Evolutionary conservation across 2,888 invertebrate genomes (phyloP).

Genomic region (Spodoptera littoralis): DNA sequence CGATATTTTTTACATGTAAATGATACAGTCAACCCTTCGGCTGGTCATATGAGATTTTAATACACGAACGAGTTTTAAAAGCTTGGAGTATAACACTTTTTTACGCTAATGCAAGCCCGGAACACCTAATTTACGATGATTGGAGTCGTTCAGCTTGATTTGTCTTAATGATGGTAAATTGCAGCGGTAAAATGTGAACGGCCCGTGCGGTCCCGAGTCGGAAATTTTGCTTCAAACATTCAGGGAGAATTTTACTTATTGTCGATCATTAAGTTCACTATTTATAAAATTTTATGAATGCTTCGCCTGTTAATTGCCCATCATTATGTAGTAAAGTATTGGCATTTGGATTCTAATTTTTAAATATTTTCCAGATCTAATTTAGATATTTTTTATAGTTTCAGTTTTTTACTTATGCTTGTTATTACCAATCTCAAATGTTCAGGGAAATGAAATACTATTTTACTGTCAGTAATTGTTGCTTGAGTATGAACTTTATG

Average conservation of each 20-base stretch:
- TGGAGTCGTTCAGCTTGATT: conserved; percentile 80
- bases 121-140: conserved; percentile 84
- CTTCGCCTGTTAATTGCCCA: conserved; percentile 40
- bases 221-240: conserved; percentile 67
- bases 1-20: conserved; percentile 69
- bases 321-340: conserved; percentile 41
- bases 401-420: no score
- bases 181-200: conserved; percentile 71
- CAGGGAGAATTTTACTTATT: conserved; percentile 71
- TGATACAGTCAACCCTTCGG: conserved; percentile 65
- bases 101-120: conserved; percentile 74
- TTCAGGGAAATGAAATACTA: no score
- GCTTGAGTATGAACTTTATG: no score
- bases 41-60: conserved; percentile 73
- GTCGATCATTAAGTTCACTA: conserved; percentile 68
- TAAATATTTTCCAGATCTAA: conserved; percentile 26
- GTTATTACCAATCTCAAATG: no score
- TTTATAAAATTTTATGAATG: conserved; percentile 62
- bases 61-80: conserved; percentile 66
- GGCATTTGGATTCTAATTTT: conserved; percentile 12
- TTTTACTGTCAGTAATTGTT: no score
- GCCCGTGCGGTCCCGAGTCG: conserved; percentile 69
- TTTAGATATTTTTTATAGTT: conserved; percentile 18
- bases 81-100: conserved; percentile 81
- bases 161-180: conserved; percentile 85